Conservation (phyloP, 2,888 invertebrate genomes). For the Acanthosepion pharaonis region DNA sequence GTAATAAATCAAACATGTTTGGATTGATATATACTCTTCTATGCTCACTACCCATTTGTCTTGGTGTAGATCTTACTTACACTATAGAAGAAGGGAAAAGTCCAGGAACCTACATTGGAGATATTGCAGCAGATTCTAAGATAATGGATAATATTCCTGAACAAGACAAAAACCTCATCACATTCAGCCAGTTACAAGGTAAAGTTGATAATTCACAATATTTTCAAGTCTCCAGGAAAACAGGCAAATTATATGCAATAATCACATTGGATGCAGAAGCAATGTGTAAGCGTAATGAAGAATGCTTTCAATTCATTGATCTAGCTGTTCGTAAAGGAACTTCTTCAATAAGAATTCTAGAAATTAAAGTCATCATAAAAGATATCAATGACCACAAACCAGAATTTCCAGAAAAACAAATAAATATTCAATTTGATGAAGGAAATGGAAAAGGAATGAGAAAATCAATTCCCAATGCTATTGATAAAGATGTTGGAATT, state of each 20-base stretch:
- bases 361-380: slow-evolving; percentile 12
- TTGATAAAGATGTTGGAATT: not conserved
- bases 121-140: not conserved
- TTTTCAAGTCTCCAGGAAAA: not conserved
- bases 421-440: not conserved
- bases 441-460: no score
- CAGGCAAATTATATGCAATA: not conserved
- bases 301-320: not conserved
- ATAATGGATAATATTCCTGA: not conserved
- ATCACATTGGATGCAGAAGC: not conserved
- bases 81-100: not conserved
- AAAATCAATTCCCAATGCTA: not conserved
- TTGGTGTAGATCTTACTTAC: not conserved
- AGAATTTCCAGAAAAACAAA: not conserved
- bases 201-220: slow-evolving; percentile 6
- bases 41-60: not conserved
- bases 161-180: not conserved
- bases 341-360: slow-evolving; percentile 8
- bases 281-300: not conserved
- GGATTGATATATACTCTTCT: not conserved
- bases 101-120: not conserved
- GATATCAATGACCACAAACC: not conserved
- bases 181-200: not conserved
- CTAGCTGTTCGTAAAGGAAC: not conserved
- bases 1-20: not conserved